Evolutionary conservation across 1,140 invertebrate species (phyloP), one percentile per base, ranked within the genome.

Genomic region (Drosophila pallidifrons): DNA sequence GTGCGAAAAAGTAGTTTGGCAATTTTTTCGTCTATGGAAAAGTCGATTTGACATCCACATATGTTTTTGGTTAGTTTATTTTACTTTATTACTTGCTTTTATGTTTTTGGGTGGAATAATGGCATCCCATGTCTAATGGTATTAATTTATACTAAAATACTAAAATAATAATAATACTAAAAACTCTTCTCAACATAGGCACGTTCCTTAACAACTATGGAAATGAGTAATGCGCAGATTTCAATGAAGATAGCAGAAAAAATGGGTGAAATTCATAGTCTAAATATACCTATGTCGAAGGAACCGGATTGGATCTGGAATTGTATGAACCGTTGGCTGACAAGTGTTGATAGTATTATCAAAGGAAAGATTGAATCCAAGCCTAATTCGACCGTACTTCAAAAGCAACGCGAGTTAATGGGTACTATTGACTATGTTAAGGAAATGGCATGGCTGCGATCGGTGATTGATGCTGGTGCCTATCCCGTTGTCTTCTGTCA

Each of bases 401-500:
- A 85, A 58, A 89, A 61, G 63, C 91, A 72, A 65, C 92, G 67
- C 6, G 75, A 89, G 1, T 15, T 89, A 15, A 80, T 92, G 70
- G 70, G 68, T 1, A 73, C 86, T n/a, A 79, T 95, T 13, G 94
- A 96, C 87, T 94, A 95, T 63, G 93, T 94, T 5, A 93, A 94
- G 35, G 96, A 97, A 92, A 92, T 95, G 1, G 87, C 93, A 6
- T 96, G 95, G 95, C 78, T 97, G 3, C 94, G 94, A 93, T 94
- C 94, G 43, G 93, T 94, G 55, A 89, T 95, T 8, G 93, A 94
- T 0, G 79, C 81, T 0, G 94, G 95, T 0, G 94, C 95, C n/a
- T 96, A 97, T 67, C 97, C 97, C 0, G 97, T 99, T 1, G 96
- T 98, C 0, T 99, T 99, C 93, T 99, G 98, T 91, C 99, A 99